phyloP scores from a whole-genome alignment of 23 tunicate genomes.

The Phallusia fumigata region DNA sequence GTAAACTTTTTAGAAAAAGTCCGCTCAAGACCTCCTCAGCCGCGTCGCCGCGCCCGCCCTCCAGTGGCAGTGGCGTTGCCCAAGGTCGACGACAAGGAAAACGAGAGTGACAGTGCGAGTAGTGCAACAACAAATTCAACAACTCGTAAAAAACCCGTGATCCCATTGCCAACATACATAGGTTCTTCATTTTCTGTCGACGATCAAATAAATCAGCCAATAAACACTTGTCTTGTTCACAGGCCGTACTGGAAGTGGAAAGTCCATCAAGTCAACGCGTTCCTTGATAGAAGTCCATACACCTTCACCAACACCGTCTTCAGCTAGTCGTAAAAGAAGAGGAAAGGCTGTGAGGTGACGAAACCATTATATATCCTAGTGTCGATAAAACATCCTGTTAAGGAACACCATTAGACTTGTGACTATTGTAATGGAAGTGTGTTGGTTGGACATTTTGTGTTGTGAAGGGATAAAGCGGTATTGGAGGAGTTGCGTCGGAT shows the following conservation, averaged over 20 bases:
- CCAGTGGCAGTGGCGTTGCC: not conserved
- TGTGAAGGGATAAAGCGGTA: conserved; percentile 30
- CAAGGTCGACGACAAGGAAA: not conserved
- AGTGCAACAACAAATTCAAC: not conserved
- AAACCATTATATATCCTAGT: no score
- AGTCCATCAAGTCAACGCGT: conserved; percentile 9
- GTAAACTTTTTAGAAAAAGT: not conserved
- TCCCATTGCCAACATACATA: not conserved
- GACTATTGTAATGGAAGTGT: no score
- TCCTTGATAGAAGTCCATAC: conserved; percentile 18
- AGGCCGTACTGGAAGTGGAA: conserved; percentile 35
- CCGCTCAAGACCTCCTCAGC: not conserved
- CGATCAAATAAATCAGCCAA: not conserved
- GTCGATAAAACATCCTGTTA: no score
- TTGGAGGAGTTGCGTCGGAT: conserved; percentile 39
- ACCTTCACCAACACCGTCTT: conserved; percentile 39
- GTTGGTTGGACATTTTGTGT: no score
- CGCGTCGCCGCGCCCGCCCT: conserved; percentile 1
- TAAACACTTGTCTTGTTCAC: not conserved
- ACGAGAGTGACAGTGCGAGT: not conserved
- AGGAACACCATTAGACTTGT: no score
- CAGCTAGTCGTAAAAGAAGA: conserved; percentile 20
- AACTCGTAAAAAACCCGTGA: not conserved
- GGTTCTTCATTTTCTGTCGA: not conserved
- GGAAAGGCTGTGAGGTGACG: conserved; percentile 33